phyloP scores from a whole-genome alignment of 2,888 invertebrate genomes.

The Acanthosepion lycidas region DNA sequence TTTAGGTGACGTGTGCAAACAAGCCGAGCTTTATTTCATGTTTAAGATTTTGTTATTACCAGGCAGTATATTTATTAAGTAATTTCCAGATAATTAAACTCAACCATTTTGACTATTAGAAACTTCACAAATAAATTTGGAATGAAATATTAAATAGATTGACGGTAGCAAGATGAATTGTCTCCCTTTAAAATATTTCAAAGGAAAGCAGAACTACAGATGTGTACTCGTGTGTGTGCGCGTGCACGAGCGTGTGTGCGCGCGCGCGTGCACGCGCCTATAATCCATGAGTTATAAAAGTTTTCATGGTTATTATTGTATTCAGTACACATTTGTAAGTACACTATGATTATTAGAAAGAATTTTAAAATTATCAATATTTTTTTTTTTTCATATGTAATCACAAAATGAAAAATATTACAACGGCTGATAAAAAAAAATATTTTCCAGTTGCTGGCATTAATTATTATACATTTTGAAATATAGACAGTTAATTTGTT shows the following conservation, averaged over 20 bases:
- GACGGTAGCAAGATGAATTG: not conserved
- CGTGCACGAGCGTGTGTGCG: too few relatives aligned
- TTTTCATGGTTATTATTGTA: not conserved
- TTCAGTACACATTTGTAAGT: too few relatives aligned
- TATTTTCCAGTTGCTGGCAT: too few relatives aligned
- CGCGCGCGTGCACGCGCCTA: not conserved
- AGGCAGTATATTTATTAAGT: not conserved
- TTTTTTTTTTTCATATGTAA: too few relatives aligned
- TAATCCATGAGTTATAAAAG: not conserved
- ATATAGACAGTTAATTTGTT: too few relatives aligned
- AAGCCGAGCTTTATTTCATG: not conserved
- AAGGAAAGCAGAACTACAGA: not conserved
- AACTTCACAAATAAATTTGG: not conserved
- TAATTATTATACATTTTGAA: too few relatives aligned
- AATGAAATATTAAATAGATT: not conserved
- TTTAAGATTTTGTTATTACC: not conserved
- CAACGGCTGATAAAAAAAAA: too few relatives aligned
- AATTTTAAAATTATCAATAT: too few relatives aligned
- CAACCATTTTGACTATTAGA: not conserved
- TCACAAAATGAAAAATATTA: too few relatives aligned
- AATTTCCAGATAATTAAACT: not conserved
- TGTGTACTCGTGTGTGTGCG: not conserved
- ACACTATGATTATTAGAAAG: too few relatives aligned
- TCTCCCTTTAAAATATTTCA: not conserved
- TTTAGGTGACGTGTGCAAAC: not conserved